Evolutionary conservation across 1,140 invertebrate genomes (phyloP), one percentile per base, ranked within the genome.

Genomic region (Ceratina japonica): DNA sequence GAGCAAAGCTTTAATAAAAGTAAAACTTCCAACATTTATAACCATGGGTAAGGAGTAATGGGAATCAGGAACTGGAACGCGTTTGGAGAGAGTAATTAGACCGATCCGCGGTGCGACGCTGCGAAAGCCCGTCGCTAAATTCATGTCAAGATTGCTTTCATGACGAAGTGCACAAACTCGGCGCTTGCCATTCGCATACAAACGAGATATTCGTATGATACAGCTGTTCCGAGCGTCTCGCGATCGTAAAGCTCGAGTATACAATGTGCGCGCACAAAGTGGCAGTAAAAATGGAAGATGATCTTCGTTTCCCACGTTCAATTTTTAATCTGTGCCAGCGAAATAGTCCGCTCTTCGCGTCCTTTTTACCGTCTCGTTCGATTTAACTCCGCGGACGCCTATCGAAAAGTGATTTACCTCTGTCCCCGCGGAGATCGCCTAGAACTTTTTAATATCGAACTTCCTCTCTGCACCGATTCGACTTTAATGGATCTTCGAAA

Each of bases 91-190:
- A 52, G n/a, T 49, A 69, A 75, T 76, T 70, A 61, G 56, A 62
- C 58, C 56, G 62, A 70, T 61, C 24, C 51, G 12, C 22, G 7
- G 56, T 44, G 65, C 61, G 65, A 70, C 56, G 20, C 24, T 59
- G 56, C 10, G 5, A 16, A 49, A 54, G 37, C 8, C 24, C 37
- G 10, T 70, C 44, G 54, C 22, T 13, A 49, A 59, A 76, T 76
- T 76, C n/a, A 24, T 69, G 74, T 76, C 65, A 69, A 66, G 65
- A 61, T 44, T 61, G 16, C 49, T n/a, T 16, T 44, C 56, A n/a
- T 52, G 66, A 52, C 58, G 66, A 77, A 77, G 70, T 37, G n/a
- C 22, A 49, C 65, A 31, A 61, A 37, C 37, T 51, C 44, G 20
- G 56, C 31, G 8, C 49, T 75, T 27, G 20, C 37, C 16, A 75